These are phyloP conservation scores for Ophion ellenae DNA, from an alignment of 2,888 invertebrate species.

Conservation along the genomic window DNA sequence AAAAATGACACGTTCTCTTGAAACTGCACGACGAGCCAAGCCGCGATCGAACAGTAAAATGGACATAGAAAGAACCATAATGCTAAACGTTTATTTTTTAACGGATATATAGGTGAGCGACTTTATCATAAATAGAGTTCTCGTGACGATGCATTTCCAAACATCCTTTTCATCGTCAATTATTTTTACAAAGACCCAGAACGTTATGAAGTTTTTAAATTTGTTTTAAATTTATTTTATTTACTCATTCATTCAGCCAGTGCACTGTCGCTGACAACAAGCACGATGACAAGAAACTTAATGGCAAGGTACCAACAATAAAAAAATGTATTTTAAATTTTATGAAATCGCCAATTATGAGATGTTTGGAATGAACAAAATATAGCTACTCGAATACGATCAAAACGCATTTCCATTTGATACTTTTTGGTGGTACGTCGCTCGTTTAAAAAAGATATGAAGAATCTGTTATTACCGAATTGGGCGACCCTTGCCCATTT, in stretches of 20 bases:
- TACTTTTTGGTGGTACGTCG: constrained; percentile 28
- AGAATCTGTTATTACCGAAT: constrained; percentile 12
- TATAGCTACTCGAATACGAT: too few species aligned
- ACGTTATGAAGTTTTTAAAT: not conserved
- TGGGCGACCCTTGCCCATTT: not conserved
- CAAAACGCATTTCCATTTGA: not conserved
- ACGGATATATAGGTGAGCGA: constrained; percentile 28
- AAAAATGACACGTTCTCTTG: constrained; percentile 58
- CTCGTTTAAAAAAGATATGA: constrained; percentile 28
- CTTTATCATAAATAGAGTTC: constrained; percentile 19
- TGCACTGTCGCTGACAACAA: too few species aligned
- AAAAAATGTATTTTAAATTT: too few species aligned
- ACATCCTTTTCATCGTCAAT: not conserved
- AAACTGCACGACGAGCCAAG: constrained; percentile 54
- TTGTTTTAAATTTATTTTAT: not conserved
- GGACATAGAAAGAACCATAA: constrained; percentile 53
- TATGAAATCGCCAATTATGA: too few species aligned
- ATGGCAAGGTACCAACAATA: too few species aligned
- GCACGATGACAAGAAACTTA: too few species aligned
- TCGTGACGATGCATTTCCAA: not conserved
- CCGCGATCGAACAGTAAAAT: constrained; percentile 62
- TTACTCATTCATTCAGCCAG: not conserved
- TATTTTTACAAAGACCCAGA: not conserved
- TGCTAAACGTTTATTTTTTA: constrained; percentile 33
- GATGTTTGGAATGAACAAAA: too few species aligned